Base-by-base conservation (phyloP, 2,888 invertebrate genomes). In the Megamerina dolium region DNA sequence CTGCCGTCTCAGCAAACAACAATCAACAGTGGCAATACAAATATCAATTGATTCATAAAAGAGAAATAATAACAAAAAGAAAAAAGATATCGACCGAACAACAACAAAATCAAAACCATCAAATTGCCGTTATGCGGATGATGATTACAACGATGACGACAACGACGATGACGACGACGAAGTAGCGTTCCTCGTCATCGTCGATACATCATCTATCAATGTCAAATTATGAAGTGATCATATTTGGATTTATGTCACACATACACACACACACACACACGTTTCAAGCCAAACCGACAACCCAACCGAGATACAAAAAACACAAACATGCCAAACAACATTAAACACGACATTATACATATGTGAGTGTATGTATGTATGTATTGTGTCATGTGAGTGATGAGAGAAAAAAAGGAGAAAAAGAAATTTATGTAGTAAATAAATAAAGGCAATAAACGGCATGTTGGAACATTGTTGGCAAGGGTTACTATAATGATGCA, bases 141-240 rank as follows among this genome's bases (percentile, higher is more conserved):
- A 37, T 33, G 42, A 33, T 42, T 42, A 49, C 46, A 31, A 41
- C 43, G 20, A 10, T 8, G 12, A 18, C 26, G 23, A 29, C 34
- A 26, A 34, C 16, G 10, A 31, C 26, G 29, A 23, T n/a, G n/a
- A n/a, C n/a, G n/a, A n/a, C 37, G 47, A 51, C 23, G 27, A 20
- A 46, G 37, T 29, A 32, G 34, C 43, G 37, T 35, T 27, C 34
- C 33, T 23, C 14, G 14, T 32, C 20, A 26, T 35, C 35, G 37
- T 40, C 45, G 41, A 49, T 50, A 54, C 53, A 57, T 67, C 68
- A 68, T 68, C 67, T 61, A 68, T 68, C 68, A 68, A 69, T 64
- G 68, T 69, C 68, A 69, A 63, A 69, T 68, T 68, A 69, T 68
- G 69, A 67, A 67, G 69, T 67, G 68, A 69, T 68, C 69, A 69